Conservation (phyloP, 1,140 invertebrate species). For the Euura saliciscinereae region DNA sequence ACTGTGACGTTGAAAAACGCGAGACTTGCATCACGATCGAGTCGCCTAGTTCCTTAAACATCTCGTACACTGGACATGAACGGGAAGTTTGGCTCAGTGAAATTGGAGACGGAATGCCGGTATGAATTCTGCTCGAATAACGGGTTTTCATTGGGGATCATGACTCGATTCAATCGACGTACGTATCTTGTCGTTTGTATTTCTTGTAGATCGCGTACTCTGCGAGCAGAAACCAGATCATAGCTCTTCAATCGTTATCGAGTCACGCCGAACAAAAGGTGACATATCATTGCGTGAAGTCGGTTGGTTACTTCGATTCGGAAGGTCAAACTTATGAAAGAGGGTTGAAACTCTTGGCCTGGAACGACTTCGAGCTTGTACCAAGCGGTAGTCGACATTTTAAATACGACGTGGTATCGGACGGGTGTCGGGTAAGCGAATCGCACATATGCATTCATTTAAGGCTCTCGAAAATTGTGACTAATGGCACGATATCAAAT, state of each 20-base stretch:
- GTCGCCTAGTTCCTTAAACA: slow-evolving; percentile 68
- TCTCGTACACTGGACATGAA: slow-evolving; percentile 64
- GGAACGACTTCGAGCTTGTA: slow-evolving; percentile 81
- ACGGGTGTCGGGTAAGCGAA: slow-evolving; percentile 80
- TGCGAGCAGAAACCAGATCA: slow-evolving; percentile 81
- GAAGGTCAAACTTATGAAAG: slow-evolving; percentile 69
- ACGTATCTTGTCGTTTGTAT: no score
- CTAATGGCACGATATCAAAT: slow-evolving; percentile 1
- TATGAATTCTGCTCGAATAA: slow-evolving; percentile 34
- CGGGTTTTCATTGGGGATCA: no score
- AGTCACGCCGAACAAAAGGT: slow-evolving; percentile 79
- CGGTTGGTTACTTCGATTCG: slow-evolving; percentile 76
- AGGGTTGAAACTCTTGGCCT: slow-evolving; percentile 78
- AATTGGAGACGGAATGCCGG: slow-evolving; percentile 71
- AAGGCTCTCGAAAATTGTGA: neutral
- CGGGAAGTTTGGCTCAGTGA: slow-evolving; percentile 77
- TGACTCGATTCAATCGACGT: no score
- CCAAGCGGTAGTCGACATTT: slow-evolving; percentile 76
- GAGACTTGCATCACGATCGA: slow-evolving; percentile 79
- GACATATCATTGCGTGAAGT: slow-evolving; percentile 85
- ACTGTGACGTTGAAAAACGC: slow-evolving; percentile 70
- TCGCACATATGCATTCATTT: neutral
- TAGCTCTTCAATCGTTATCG: slow-evolving; percentile 82
- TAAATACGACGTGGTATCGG: slow-evolving; percentile 73
- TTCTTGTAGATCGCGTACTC: slow-evolving; percentile 81